Percentiles rank a stretch among this genome's conserved stretches.
Conservation (phyloP, 1,140 invertebrate species). For the Pteromalus puparum region DNA sequence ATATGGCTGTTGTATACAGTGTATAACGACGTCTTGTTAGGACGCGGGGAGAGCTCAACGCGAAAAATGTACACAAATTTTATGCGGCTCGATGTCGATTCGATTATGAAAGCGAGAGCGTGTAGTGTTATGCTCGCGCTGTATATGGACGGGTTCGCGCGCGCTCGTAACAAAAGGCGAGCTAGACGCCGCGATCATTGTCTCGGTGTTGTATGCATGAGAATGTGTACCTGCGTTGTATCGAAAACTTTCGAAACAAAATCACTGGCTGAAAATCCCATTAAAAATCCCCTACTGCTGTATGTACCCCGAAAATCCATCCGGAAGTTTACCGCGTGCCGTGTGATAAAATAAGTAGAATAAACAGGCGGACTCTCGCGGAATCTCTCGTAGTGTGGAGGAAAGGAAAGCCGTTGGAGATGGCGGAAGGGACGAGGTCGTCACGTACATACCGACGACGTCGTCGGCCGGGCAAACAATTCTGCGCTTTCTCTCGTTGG, state of each 20-base stretch:
- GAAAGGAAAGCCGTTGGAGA: not conserved
- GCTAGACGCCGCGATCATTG: not conserved
- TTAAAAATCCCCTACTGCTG: no score
- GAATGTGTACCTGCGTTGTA: not conserved
- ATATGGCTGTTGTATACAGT: not conserved
- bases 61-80: slow-evolving; percentile 15
- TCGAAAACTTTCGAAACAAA: not conserved
- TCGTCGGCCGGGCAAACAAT: slow-evolving; percentile 64
- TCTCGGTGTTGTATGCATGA: not conserved
- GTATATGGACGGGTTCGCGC: not conserved
- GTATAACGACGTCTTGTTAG: slow-evolving; percentile 14
- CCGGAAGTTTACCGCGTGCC: slow-evolving; percentile 67
- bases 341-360: slow-evolving; percentile 74
- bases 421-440: slow-evolving; percentile 53
- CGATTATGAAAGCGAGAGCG: not conserved
- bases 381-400: not conserved
- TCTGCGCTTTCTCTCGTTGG: slow-evolving; percentile 41
- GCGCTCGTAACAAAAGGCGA: not conserved
- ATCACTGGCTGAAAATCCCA: not conserved
- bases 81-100: slow-evolving; percentile 3
- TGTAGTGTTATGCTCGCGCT: not conserved
- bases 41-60: not conserved
- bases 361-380: slow-evolving; percentile 63
- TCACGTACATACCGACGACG: slow-evolving; percentile 61
- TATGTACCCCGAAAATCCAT: not conserved